These are phyloP conservation scores for Vidua chalybeata DNA, from an alignment of 2,113 vertebrate genomes.

Conservation along the genomic window DNA sequence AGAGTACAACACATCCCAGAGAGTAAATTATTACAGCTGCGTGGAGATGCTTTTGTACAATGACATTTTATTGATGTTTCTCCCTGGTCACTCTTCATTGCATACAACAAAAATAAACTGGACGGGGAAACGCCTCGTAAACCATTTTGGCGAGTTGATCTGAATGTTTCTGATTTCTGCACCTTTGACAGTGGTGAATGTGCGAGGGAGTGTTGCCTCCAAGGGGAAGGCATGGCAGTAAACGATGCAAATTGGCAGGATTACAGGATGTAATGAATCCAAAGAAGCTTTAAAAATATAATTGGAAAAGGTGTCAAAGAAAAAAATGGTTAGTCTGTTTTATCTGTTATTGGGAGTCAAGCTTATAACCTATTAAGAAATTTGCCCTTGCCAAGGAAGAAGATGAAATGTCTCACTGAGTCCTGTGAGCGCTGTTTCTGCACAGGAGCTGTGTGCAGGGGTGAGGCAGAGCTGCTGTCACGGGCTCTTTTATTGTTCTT, in stretches of 20 bases:
- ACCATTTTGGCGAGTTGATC: constrained; percentile 9
- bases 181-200: constrained; percentile 27
- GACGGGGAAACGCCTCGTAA: background rate
- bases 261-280: constrained; percentile 63
- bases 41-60: background rate
- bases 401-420: background rate
- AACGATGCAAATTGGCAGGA: constrained; percentile 67
- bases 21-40: background rate
- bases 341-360: constrained; percentile 3
- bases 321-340: constrained; percentile 25
- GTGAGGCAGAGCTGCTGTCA: background rate
- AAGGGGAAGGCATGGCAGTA: constrained; percentile 42
- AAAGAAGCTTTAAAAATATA: constrained; percentile 64
- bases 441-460: background rate
- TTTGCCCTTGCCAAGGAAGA: background rate
- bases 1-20: background rate
- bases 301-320: constrained; percentile 58
- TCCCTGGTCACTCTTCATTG: background rate
- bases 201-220: constrained; percentile 57
- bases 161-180: background rate
- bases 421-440: background rate
- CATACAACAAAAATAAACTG: background rate
- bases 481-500: background rate
- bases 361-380: constrained; percentile 9
- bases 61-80: background rate